Evolutionary conservation across 1,140 invertebrate genomes (phyloP).

Genomic region (Paraescarpia echinospica): DNA sequence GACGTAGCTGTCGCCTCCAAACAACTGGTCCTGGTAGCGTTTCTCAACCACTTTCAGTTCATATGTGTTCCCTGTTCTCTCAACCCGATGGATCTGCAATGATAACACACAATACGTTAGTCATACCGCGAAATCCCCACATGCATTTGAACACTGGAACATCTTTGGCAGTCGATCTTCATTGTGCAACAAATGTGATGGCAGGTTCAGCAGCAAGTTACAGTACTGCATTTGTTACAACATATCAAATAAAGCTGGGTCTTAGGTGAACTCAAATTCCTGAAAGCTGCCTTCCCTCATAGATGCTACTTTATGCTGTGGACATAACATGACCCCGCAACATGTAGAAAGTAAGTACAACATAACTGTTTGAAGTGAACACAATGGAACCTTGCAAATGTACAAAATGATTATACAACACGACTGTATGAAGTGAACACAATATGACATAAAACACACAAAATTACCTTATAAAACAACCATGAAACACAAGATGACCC

Average conservation of each 20-base stretch:
- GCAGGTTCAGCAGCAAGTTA: too few species aligned
- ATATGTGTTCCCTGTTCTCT: constrained; percentile 45
- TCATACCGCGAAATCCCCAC: constrained; percentile 64
- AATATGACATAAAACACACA: background rate
- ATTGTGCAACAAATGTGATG: too few species aligned
- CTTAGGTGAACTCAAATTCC: too few species aligned
- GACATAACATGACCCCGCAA: too few species aligned
- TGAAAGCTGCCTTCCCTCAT: too few species aligned
- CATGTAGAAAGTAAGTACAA: too few species aligned
- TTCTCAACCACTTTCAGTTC: constrained; percentile 67
- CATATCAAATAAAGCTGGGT: too few species aligned
- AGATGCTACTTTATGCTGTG: too few species aligned
- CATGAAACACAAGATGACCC: background rate
- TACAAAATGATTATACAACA: background rate
- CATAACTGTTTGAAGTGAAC: too few species aligned
- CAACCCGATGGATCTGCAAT: constrained; percentile 60
- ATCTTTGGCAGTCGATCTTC: constrained; percentile 64
- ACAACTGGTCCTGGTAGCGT: constrained; percentile 76
- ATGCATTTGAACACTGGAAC: constrained; percentile 67
- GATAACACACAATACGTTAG: constrained; percentile 37
- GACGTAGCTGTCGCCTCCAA: constrained; percentile 82
- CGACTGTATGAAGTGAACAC: background rate
- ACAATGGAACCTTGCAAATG: background rate
- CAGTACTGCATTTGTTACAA: too few species aligned
- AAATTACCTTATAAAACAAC: background rate